phyloP scores from a whole-genome alignment of 2,113 vertebrate species.

The Malaclemys terrapin region DNA sequence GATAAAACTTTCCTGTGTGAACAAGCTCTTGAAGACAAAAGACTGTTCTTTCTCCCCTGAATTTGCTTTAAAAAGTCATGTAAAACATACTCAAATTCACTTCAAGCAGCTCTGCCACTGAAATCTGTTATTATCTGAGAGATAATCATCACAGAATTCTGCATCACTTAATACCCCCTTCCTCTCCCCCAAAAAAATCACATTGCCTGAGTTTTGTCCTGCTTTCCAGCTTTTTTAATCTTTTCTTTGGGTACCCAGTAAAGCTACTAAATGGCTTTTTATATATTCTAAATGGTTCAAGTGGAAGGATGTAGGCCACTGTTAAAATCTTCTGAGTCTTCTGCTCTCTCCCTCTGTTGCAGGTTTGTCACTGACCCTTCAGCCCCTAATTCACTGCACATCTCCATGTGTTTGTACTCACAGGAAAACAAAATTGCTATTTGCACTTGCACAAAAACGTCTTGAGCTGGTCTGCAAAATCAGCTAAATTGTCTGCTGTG shows the following conservation, averaged over 20 bases:
- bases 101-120: background rate
- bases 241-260: background rate
- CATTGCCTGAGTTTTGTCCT: background rate
- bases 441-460: background rate
- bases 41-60: background rate
- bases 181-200: background rate
- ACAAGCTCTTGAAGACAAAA: background rate
- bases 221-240: background rate
- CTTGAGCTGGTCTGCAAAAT: background rate
- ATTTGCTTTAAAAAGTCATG: background rate
- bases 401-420: background rate
- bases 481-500: constrained; percentile 28
- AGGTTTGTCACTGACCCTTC: background rate
- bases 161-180: background rate
- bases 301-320: background rate
- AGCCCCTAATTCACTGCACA: background rate
- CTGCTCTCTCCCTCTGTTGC: background rate
- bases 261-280: background rate
- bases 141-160: background rate
- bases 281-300: background rate
- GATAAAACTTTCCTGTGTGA: background rate
- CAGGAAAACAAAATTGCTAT: background rate
- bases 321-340: background rate
- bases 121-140: constrained; percentile 16
- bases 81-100: background rate